Conservation (phyloP, 2,797 vertebrate species). For the Sparus aurata region DNA sequence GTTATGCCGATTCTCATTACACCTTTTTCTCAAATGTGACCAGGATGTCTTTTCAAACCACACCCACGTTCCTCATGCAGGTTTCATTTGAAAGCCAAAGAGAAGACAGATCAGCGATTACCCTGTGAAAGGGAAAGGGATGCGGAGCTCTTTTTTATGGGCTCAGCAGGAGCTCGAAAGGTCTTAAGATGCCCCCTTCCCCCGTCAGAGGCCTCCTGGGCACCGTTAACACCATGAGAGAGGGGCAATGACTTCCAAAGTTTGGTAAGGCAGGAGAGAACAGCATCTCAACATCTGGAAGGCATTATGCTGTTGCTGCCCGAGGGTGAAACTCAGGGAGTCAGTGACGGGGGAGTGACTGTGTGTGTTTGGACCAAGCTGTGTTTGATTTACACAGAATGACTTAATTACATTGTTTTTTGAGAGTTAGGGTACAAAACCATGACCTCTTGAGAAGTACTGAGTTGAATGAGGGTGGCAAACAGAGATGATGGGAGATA, state of each 20-base stretch:
- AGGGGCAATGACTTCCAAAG: constrained; percentile 75
- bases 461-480: constrained; percentile 45
- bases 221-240: constrained; percentile 80
- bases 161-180: constrained; percentile 70
- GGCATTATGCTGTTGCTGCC: constrained; percentile 81
- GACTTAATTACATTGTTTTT: constrained; percentile 69
- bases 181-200: constrained; percentile 47
- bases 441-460: constrained; percentile 53
- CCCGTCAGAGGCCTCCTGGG: constrained; percentile 73
- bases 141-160: constrained; percentile 66
- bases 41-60: constrained; percentile 69
- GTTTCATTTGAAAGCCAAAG: constrained; percentile 70
- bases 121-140: constrained; percentile 78
- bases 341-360: constrained; percentile 56
- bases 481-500: constrained; percentile 62
- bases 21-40: constrained; percentile 50
- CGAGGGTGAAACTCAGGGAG: constrained; percentile 71
- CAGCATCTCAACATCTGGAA: constrained; percentile 85
- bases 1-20: constrained; percentile 53
- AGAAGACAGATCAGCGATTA: constrained; percentile 70
- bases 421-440: constrained; percentile 47
- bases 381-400: constrained; percentile 55
- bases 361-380: constrained; percentile 56
- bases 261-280: constrained; percentile 72
- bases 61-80: constrained; percentile 51